Evolutionary conservation across 2,797 vertebrate genomes (phyloP).

Genomic region (Sebastes baramenuke): DNA sequence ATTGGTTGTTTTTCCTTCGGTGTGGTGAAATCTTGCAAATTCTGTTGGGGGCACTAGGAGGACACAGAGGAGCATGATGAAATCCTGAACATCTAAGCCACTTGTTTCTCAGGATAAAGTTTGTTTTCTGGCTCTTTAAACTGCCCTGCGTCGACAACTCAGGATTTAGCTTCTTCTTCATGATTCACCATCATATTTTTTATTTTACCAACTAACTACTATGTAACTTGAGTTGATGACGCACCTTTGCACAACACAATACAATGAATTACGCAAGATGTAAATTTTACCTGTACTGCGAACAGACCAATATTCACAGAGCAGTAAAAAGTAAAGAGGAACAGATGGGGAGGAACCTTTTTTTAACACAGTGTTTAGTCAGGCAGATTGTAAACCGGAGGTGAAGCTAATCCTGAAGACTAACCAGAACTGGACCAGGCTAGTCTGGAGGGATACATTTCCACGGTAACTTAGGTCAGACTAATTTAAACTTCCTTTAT

Average conservation of each 20-base stretch:
- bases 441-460: neutral
- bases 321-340: neutral
- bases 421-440: neutral
- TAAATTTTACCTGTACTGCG: neutral
- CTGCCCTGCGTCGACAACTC: neutral
- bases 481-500: neutral
- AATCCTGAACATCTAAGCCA: neutral
- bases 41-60: rapidly evolving
- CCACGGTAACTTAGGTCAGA: neutral
- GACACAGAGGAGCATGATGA: too few relatives aligned
- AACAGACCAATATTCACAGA: too few relatives aligned
- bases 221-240: neutral
- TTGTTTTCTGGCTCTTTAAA: neutral
- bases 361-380: neutral
- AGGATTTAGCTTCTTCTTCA: neutral
- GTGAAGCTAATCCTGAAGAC: too few relatives aligned
- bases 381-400: too few relatives aligned
- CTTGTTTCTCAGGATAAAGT: neutral
- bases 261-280: neutral
- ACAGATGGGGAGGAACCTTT: neutral
- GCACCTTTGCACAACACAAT: neutral
- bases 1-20: too few relatives aligned
- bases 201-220: neutral
- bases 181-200: neutral
- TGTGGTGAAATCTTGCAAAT: too few relatives aligned